A percentile compares a stretch with the other conserved stretches of the same genome.
These are phyloP conservation scores for Carollia perspicillata DNA, from an alignment of 2,113 vertebrate genomes.

Conservation along the genomic window DNA sequence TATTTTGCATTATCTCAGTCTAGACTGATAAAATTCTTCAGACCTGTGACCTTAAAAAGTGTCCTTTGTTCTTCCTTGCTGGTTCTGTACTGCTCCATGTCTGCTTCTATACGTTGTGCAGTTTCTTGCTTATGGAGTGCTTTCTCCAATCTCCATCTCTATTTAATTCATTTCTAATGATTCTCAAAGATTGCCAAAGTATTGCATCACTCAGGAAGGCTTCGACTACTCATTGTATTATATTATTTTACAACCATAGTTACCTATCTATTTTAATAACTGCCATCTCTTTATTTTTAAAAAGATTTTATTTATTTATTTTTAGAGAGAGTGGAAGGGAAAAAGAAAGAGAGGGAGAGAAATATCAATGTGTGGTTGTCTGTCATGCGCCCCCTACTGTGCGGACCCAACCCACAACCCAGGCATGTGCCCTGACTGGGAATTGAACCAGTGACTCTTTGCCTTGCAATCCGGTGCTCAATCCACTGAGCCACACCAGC, in stretches of 20 bases:
- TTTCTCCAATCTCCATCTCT: background rate
- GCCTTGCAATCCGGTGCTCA: too few relatives aligned
- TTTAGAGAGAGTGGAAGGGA: too few relatives aligned
- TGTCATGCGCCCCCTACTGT: too few relatives aligned
- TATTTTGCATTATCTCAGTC: background rate
- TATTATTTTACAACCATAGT: background rate
- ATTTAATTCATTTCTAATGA: background rate
- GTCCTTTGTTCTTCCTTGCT: background rate
- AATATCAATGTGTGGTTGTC: too few relatives aligned
- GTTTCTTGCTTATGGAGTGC: background rate
- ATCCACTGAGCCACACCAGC: too few relatives aligned
- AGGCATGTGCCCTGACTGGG: too few relatives aligned
- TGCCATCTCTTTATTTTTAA: background rate
- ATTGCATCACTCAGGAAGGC: background rate
- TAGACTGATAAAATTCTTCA: background rate
- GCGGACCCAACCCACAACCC: too few relatives aligned
- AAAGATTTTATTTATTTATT: too few relatives aligned
- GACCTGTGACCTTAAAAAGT: background rate
- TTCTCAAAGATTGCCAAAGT: background rate
- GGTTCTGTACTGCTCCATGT: background rate
- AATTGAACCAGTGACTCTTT: too few relatives aligned
- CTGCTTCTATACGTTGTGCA: background rate
- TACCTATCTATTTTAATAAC: background rate
- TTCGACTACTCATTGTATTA: background rate
- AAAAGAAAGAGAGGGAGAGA: too few relatives aligned